These are phyloP conservation scores for Papilio elwesi DNA, from an alignment of 2,888 invertebrate genomes.

Conservation along the genomic window DNA sequence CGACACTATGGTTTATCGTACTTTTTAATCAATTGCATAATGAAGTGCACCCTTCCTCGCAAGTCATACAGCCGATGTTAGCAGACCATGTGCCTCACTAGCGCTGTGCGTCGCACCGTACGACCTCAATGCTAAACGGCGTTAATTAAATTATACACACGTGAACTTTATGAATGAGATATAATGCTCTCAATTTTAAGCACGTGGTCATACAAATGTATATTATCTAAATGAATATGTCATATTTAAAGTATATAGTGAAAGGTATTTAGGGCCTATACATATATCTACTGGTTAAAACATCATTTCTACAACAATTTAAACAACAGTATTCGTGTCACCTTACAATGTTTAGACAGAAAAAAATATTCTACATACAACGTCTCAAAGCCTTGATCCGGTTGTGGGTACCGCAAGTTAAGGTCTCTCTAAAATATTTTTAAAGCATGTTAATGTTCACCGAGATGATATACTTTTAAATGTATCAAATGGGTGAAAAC, in stretches of 20 bases:
- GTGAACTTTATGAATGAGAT: constrained; percentile 6
- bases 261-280: too few species aligned
- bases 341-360: not conserved
- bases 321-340: not conserved
- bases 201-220: too few species aligned
- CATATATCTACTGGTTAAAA: too few species aligned
- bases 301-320: too few species aligned
- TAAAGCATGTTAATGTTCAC: not conserved
- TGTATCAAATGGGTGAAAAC: not conserved
- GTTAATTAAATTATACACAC: constrained; percentile 1
- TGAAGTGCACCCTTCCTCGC: not conserved
- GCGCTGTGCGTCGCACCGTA: not conserved
- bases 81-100: not conserved
- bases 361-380: not conserved
- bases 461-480: not conserved
- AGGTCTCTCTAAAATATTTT: constrained; percentile 12
- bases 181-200: not conserved
- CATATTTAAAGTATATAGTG: too few species aligned
- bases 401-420: constrained; percentile 4
- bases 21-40: not conserved
- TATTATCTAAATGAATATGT: too few species aligned
- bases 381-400: constrained; percentile 5
- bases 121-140: not conserved
- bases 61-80: not conserved
- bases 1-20: not conserved